Percentiles rank a stretch among this genome's conserved stretches.
phyloP scores from a whole-genome alignment of 2,797 vertebrate species.

The Malacoraja senta region DNA sequence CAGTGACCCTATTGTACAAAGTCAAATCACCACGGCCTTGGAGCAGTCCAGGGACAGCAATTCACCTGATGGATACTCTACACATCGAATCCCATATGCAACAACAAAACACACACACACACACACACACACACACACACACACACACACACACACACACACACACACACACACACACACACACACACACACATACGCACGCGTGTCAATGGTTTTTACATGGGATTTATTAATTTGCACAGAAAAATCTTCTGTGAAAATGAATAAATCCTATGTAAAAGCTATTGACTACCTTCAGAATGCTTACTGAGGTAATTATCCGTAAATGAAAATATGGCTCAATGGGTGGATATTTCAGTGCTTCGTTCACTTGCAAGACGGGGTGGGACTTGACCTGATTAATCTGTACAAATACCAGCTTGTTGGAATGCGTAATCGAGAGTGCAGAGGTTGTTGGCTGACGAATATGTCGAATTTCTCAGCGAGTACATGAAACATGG shows the following conservation, averaged over 20 bases:
- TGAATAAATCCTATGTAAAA: slow-evolving; percentile 45
- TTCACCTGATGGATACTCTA: slow-evolving; percentile 61
- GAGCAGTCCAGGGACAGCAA: slow-evolving; percentile 50
- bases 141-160: too few relatives aligned
- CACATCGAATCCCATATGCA: slow-evolving; percentile 41
- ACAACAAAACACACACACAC: slow-evolving; percentile 35
- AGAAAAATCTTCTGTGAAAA: slow-evolving; percentile 45
- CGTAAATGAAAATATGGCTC: slow-evolving; percentile 47
- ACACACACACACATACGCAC: background rate
- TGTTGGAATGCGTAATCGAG: slow-evolving; percentile 49
- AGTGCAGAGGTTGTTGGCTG: slow-evolving; percentile 41
- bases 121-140: too few relatives aligned
- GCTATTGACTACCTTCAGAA: slow-evolving; percentile 50
- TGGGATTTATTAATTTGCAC: too few relatives aligned
- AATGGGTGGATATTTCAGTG: slow-evolving; percentile 45
- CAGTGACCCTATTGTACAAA: slow-evolving; percentile 85
- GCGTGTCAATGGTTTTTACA: too few relatives aligned
- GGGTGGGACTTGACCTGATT: slow-evolving; percentile 48
- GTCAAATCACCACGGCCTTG: slow-evolving; percentile 75
- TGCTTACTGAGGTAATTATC: slow-evolving; percentile 46
- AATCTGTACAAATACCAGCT: slow-evolving; percentile 48
- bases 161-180: background rate
- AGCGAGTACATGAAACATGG: slow-evolving; percentile 45
- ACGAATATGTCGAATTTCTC: slow-evolving; percentile 44
- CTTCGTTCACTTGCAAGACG: slow-evolving; percentile 44